Evolutionary conservation across 2,113 vertebrate species (phyloP).

Genomic region (Chelonoidis abingdonii): DNA sequence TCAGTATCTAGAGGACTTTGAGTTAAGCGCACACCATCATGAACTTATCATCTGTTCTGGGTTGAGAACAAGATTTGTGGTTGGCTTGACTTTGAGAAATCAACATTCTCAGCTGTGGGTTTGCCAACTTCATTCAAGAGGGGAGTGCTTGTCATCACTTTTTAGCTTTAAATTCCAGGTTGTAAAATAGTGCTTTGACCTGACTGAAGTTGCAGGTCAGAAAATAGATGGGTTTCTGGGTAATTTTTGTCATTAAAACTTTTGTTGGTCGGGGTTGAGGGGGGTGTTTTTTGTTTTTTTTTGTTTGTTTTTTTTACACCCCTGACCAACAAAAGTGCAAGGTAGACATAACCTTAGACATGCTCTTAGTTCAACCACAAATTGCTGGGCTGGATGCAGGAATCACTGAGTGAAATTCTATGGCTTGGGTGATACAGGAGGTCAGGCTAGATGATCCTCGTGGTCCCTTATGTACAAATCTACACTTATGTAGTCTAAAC

Average conservation of each 20-base stretch:
- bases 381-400: neutral
- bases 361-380: neutral
- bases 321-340: too few relatives aligned
- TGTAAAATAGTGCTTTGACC: rapidly evolving
- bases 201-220: neutral
- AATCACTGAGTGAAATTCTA: rapidly evolving
- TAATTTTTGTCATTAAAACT: too few relatives aligned
- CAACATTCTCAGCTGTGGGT: neutral
- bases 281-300: too few relatives aligned
- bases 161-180: neutral
- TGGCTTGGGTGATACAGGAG: rapidly evolving
- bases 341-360: too few relatives aligned
- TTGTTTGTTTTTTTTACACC: too few relatives aligned
- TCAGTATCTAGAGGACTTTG: neutral
- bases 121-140: neutral
- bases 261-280: too few relatives aligned
- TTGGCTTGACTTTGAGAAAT: neutral
- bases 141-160: neutral
- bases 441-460: neutral
- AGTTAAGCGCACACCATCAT: neutral
- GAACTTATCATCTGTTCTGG: neutral
- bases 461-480: neutral
- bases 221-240: too few relatives aligned
- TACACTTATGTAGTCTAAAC: neutral
- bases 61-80: neutral